Base-by-base conservation (phyloP, 64 coral and sea anemone species). In the Montipora foliosa region DNA sequence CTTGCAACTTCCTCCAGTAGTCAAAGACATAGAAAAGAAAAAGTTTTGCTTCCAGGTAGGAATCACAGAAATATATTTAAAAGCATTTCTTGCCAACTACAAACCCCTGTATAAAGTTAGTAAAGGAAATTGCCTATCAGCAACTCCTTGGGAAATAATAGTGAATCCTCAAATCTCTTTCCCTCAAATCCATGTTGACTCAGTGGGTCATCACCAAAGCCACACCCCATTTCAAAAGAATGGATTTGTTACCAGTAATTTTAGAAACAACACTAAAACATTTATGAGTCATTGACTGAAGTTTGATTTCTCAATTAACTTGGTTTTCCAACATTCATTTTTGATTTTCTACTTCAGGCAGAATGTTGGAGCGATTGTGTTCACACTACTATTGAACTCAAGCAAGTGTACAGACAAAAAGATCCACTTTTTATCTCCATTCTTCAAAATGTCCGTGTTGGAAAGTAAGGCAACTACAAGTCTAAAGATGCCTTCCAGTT, bases 41-140 rank as follows among this genome's bases (percentile, higher is more conserved):
- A 98, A 98, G 49, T 98, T 95, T 76, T 98, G 96, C 80, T 98
- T 98, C 66, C 97, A 91, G 97, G 88, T 98, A 73, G 79, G 61
- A 2, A 52, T 22, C 5, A 61, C 83, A 19, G 17, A 16, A 12
- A 24, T 8, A 58, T 83, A 0, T 5, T 17, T 13, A 16, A n/a
- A 17, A 37, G 37, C 37, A 37, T 37, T 1, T 37, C 37, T 37
- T 37, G 37, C 37, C 17, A 14, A 5, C 14, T 4, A 67, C 20
- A 15, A 60, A 83, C 9, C 2, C 2, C 53, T 57, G 53, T 1
- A 11, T 11, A 57, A 57, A 57, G 53, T 57, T 57, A 11, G 11
- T 11, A 6, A 57, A 57, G 53, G 11, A 57, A 57, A 57, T 57
- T 37, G 37, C 37, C 37, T 37, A 37, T 37, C 37, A 37, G 2